Evolutionary conservation across 64 coral and sea anemone genomes (phyloP), one percentile per base, ranked within the genome.

Genomic region (Hydrozoanthus tunicans): DNA sequence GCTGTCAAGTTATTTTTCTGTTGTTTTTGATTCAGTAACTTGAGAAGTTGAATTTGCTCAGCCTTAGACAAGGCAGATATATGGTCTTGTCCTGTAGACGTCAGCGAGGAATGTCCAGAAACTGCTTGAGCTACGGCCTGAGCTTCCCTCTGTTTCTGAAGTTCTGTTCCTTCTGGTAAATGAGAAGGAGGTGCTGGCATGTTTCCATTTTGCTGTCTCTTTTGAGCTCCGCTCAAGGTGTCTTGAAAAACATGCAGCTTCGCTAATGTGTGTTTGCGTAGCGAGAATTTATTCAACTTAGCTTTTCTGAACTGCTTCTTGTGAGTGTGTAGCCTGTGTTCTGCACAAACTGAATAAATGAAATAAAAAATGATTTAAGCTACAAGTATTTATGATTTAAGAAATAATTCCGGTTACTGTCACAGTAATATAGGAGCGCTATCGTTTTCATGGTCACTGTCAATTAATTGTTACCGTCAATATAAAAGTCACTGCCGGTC

Each of bases 141-240:
- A 14, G 73, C 6, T 73, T 58, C 7, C 9, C 73, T 57, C 24
- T 86, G 53, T 12, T 14, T 68, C 24, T 71, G n/a, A 73, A 73
- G 14, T 73, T 63, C 57, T 32, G 9, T 58, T 6, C 23, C 54
- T 57, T 59, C 52, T n/a, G 10, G 64, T 56, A 9, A 86, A 86
- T 59, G n/a, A 59, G 23, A 51, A 17, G 69, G 13, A 14, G 5
- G 68, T 7, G 23, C 3, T 74, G 69, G 0, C 17, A 4, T 88
- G 10, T 8, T 13, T 25, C 27, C 68, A 75, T 56, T 57, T 88
- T 74, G 84, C 51, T 88, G 65, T 88, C 84, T 88, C 54, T 88
- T 88, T 1, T 73, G 68, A 61, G 84, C 69, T 58, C 69, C 12
- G 56, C 54, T 23, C 55, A 73, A 32, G 1, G 25, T 74, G 20